Evolutionary conservation across 2,888 invertebrate species (phyloP).

Genomic region (Philhelius pedissequus): DNA sequence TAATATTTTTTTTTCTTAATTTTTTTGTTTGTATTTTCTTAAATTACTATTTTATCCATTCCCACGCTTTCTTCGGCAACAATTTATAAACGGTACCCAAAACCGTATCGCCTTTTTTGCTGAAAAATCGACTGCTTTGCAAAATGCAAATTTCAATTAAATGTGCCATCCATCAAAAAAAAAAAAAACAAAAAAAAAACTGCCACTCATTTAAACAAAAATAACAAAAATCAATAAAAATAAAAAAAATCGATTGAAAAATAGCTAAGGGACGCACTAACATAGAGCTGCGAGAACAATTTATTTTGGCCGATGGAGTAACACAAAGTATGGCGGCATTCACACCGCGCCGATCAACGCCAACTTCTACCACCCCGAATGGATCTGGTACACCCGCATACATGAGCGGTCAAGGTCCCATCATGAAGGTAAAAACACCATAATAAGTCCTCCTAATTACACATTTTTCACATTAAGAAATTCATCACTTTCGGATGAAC

Average conservation of each 20-base stretch:
- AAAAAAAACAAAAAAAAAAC: slow-evolving; percentile 23
- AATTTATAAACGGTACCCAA: slow-evolving; percentile 29
- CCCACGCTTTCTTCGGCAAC: slow-evolving; percentile 58
- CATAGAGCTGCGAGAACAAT: slow-evolving; percentile 99
- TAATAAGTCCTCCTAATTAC: slow-evolving; percentile 57
- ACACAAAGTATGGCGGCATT: slow-evolving; percentile 99
- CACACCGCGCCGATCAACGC: slow-evolving; percentile 94
- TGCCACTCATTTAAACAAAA: slow-evolving; percentile 54
- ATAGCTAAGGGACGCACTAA: slow-evolving; percentile 99
- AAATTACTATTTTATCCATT: slow-evolving; percentile 56
- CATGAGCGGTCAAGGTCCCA: slow-evolving; percentile 87
- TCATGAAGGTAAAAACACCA: slow-evolving; percentile 90
- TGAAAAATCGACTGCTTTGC: slow-evolving; percentile 58
- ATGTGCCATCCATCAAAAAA: slow-evolving; percentile 56
- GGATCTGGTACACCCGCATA: slow-evolving; percentile 81
- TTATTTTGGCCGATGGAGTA: slow-evolving; percentile 98
- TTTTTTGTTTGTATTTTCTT: slow-evolving; percentile 50
- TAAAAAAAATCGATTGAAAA: slow-evolving; percentile 68
- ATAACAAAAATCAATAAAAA: slow-evolving; percentile 36
- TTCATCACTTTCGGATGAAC: slow-evolving; percentile 18
- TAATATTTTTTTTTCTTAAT: slow-evolving; percentile 27
- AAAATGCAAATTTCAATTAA: slow-evolving; percentile 41
- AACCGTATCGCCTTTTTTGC: slow-evolving; percentile 54
- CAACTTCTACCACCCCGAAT: slow-evolving; percentile 84
- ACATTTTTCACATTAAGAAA: slow-evolving; percentile 38